These are phyloP conservation scores for Botia almorhae DNA, from an alignment of 2,797 vertebrate genomes.

Conservation along the genomic window DNA sequence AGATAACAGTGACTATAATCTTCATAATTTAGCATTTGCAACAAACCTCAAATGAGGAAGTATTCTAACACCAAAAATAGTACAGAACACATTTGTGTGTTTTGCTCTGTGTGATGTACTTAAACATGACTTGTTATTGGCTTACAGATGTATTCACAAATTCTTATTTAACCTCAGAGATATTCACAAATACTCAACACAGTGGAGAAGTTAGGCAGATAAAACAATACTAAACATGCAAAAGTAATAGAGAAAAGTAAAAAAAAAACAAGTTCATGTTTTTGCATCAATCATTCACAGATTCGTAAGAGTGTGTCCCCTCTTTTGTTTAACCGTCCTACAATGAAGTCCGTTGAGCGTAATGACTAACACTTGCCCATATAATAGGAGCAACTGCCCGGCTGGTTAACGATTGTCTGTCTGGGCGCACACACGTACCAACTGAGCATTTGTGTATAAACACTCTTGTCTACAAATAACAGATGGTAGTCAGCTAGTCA, in stretches of 20 bases:
- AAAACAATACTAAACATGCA: slow-evolving; percentile 3
- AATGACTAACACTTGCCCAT: slow-evolving; percentile 61
- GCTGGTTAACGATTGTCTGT: slow-evolving; percentile 72
- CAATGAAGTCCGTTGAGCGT: slow-evolving; percentile 73
- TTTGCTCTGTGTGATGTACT: slow-evolving; percentile 24
- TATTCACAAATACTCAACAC: slow-evolving; percentile 38
- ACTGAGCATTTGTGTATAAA: slow-evolving; percentile 56
- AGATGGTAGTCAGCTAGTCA: slow-evolving; percentile 51
- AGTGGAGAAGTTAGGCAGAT: slow-evolving; percentile 14
- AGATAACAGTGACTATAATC: no score
- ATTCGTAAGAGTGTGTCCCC: slow-evolving; percentile 39
- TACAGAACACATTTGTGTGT: not conserved
- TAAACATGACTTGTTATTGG: slow-evolving; percentile 31
- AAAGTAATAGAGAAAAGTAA: slow-evolving; percentile 25
- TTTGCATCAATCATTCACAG: not conserved
- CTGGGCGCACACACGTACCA: slow-evolving; percentile 62
- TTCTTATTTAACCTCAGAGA: no score
- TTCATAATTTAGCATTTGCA: not conserved
- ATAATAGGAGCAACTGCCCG: slow-evolving; percentile 73
- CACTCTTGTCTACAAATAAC: slow-evolving; percentile 61
- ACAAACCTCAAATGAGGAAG: not conserved
- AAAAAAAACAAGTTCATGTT: not conserved
- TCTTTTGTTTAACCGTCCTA: slow-evolving; percentile 59
- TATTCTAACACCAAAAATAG: not conserved
- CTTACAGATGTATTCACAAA: no score